These are phyloP conservation scores for Metopolophium dirhodum DNA, from an alignment of 1,140 invertebrate genomes.

Conservation along the genomic window DNA sequence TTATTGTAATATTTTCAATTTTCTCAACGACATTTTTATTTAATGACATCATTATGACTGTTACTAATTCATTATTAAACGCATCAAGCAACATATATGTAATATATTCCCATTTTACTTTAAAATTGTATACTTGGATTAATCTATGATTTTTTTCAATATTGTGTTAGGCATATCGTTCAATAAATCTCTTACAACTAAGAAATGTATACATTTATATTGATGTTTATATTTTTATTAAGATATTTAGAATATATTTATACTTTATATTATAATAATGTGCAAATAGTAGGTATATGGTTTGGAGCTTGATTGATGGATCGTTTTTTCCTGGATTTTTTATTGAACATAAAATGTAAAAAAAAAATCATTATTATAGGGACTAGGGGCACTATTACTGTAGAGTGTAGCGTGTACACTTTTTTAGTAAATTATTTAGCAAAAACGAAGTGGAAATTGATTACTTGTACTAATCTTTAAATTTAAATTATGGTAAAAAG, in stretches of 20 bases:
- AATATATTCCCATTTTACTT: background rate
- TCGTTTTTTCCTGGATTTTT: background rate
- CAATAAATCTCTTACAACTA: background rate
- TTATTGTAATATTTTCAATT: background rate
- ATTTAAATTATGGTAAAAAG: background rate
- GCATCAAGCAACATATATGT: background rate
- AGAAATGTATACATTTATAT: background rate
- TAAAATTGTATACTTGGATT: background rate
- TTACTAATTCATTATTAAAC: background rate
- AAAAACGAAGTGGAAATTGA: background rate
- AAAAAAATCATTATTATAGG: background rate
- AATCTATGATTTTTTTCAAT: background rate
- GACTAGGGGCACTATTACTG: background rate
- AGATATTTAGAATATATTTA: background rate
- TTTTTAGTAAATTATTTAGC: background rate
- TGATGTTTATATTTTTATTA: background rate
- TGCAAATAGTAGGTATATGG: background rate
- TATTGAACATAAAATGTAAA: background rate
- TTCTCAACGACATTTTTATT: background rate
- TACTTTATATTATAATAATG: background rate
- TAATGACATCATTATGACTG: background rate
- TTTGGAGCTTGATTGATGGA: background rate
- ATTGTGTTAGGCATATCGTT: background rate
- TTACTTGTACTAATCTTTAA: constrained; percentile 12
- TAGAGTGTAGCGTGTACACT: background rate